These are phyloP conservation scores for Pagetopsis macropterus DNA, from an alignment of 2,797 vertebrate genomes.

Conservation along the genomic window DNA sequence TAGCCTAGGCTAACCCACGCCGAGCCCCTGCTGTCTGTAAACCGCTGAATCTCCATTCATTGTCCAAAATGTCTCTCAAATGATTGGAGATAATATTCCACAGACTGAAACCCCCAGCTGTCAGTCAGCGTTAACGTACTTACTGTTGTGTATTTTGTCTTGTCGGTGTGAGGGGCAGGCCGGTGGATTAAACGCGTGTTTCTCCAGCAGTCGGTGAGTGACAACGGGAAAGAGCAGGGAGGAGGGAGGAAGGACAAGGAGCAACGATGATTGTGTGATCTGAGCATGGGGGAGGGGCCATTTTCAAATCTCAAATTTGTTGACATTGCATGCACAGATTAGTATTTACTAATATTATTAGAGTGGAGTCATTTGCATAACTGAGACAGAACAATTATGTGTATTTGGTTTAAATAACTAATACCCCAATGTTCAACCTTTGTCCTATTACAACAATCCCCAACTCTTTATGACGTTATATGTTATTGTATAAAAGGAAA, in stretches of 20 bases:
- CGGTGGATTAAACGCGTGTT: slow-evolving; percentile 63
- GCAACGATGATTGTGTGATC: slow-evolving; percentile 12
- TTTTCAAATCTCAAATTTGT: background rate
- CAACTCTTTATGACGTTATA: background rate
- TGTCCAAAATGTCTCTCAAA: background rate
- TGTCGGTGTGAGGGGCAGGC: slow-evolving; percentile 32
- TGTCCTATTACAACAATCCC: background rate
- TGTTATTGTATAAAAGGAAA: background rate
- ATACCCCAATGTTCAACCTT: slow-evolving; percentile 2
- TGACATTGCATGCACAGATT: background rate
- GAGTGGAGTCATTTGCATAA: background rate
- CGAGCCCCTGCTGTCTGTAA: background rate
- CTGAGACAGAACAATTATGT: background rate
- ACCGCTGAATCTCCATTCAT: background rate
- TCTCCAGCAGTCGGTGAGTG: slow-evolving; percentile 45
- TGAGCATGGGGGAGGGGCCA: slow-evolving; percentile 8
- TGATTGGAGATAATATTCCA: rapidly evolving
- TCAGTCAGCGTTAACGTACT: slow-evolving; percentile 48
- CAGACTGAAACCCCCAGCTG: background rate
- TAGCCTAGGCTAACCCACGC: slow-evolving; percentile 54
- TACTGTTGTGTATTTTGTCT: slow-evolving; percentile 58
- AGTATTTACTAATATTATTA: no score
- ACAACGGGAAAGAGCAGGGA: slow-evolving; percentile 38
- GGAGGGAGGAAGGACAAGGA: slow-evolving; percentile 16
- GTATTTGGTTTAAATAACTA: background rate